These are phyloP conservation scores for Microcebus ravelobensis DNA, from an alignment of 2,113 vertebrate genomes.

Conservation along the genomic window DNA sequence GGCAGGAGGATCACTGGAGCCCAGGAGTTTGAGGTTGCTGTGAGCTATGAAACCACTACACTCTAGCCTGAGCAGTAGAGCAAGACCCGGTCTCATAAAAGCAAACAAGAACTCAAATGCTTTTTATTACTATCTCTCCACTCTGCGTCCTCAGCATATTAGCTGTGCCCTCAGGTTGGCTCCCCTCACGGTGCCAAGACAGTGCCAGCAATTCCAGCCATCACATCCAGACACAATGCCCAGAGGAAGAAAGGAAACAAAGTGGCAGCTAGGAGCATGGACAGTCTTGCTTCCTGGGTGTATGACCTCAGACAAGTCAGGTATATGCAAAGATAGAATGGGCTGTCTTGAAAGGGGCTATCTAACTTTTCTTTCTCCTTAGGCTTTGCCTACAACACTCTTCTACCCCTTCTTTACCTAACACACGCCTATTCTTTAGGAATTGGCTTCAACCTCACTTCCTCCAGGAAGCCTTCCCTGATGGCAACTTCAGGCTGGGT, in stretches of 20 bases:
- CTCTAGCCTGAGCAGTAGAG: too few species aligned
- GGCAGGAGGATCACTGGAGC: too few species aligned
- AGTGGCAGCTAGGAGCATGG: neutral
- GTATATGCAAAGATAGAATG: neutral
- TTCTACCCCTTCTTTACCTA: neutral
- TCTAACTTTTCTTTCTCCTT: neutral
- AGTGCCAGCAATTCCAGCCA: neutral
- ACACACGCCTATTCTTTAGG: neutral
- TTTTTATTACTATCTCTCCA: neutral
- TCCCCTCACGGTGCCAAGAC: neutral
- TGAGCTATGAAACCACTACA: too few species aligned
- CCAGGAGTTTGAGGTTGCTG: too few species aligned
- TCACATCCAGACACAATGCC: neutral
- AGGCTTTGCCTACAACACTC: neutral
- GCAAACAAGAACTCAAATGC: too few species aligned
- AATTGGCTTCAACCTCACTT: neutral
- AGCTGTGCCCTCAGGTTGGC: neutral
- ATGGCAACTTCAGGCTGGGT: neutral
- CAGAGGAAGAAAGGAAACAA: neutral
- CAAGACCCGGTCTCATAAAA: too few species aligned
- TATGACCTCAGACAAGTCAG: neutral
- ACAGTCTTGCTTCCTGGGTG: neutral
- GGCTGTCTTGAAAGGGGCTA: neutral
- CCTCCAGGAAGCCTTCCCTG: constrained; percentile 13
- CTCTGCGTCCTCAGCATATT: neutral